These are phyloP conservation scores for Montipora foliosa DNA, from an alignment of 64 coral and sea anemone species.

Conservation along the genomic window DNA sequence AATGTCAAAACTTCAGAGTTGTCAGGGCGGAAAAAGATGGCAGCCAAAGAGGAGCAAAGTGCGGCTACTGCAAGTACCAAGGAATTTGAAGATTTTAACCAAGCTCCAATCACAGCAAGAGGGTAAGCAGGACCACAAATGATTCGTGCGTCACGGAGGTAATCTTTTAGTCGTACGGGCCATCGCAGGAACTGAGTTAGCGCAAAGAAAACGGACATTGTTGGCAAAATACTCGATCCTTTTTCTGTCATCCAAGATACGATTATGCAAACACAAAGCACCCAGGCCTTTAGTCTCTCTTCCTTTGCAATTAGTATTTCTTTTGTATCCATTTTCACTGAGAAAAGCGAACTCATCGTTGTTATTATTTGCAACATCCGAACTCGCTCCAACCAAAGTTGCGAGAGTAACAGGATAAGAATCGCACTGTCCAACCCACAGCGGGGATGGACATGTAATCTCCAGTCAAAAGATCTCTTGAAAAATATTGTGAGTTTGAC, in stretches of 20 bases:
- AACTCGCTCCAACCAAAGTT: neutral
- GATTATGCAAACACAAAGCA: neutral
- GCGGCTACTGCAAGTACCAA: neutral
- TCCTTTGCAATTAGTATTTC: too few species aligned
- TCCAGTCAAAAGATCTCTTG: neutral
- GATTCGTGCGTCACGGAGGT: neutral
- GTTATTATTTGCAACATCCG: neutral
- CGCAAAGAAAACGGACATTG: neutral
- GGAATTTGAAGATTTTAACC: neutral
- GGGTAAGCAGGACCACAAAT: constrained; percentile 2
- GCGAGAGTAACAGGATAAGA: neutral
- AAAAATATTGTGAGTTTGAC: constrained; percentile 2
- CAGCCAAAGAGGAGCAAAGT: constrained; percentile 1
- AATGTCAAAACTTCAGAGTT: constrained; percentile 5
- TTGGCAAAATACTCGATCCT: neutral
- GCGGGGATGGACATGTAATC: neutral
- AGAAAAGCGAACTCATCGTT: neutral
- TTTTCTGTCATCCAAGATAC: neutral
- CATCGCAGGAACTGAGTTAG: neutral
- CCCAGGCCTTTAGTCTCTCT: neutral
- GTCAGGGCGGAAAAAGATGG: constrained; percentile 39
- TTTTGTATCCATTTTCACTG: neutral
- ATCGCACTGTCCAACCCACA: neutral
- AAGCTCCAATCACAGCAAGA: neutral
- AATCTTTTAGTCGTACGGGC: neutral